Base-by-base conservation (phyloP, 2,113 vertebrate species). In the Tiliqua scincoides region DNA sequence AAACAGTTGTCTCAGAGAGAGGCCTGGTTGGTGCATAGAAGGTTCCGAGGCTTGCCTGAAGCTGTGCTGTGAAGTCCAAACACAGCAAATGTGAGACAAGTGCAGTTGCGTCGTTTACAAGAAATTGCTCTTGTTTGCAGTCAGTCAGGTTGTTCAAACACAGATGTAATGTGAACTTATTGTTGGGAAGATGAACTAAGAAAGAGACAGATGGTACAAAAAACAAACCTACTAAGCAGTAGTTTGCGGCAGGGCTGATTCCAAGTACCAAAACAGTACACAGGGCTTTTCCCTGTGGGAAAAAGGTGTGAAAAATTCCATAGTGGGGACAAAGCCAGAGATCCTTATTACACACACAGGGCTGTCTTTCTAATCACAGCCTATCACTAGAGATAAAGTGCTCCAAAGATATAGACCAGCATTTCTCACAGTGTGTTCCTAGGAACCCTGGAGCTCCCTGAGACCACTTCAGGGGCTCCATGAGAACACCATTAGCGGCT, bases 1-100 rank as follows among this genome's bases (percentile, higher is more conserved):
- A 90, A 78, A 98, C 94, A 1, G 97, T 97, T 17, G 94, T 83
- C 90, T 99, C 98, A 87, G 98, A 96, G 83, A 99, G 97, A 75
- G 98, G 97, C 91, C 96, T 95, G 85, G 96, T 89, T 25, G 98
- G 97, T 80, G 97, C 95, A 90, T 99, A 99, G 95, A 99, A 99
- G 90, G 97, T 97, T 88, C 97, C 98, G 82, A 99, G 97, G 91
- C 97, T 97, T 86, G 97, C 97, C 95, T 99, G 98, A 79, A 99
- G 96, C 93, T 98, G 98, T 91, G 97, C 99, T 99, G 93, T 90
- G 86, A 92, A 96, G 92, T 96, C 94, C 95, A 96, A 96, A 94
- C 88, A 93, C 5, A 95, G 87, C 84, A 91, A 90, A 89, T 88
- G 86, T 89, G 86, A 96, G 94, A 96, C 93, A 96, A 94, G 91